Evolutionary conservation across 1,140 invertebrate species (phyloP).

Genomic region (Drosophila melanica): DNA sequence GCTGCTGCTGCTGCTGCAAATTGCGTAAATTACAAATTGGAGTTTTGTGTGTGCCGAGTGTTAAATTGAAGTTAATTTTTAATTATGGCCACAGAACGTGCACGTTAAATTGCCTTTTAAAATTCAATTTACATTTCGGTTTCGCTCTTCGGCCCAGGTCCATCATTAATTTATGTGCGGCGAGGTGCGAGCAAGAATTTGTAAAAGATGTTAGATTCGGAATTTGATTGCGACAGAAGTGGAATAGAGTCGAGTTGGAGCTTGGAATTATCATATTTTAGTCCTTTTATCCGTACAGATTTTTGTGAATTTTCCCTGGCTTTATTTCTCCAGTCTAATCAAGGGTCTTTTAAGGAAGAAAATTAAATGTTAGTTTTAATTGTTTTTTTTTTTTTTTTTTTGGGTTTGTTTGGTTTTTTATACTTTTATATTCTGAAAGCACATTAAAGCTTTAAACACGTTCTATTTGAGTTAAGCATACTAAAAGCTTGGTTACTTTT

Average conservation of each 20-base stretch:
- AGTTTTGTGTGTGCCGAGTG: conserved; percentile 62
- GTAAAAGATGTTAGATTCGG: not conserved
- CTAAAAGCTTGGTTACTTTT: too few relatives aligned
- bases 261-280: not conserved
- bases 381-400: not conserved
- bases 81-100: conserved; percentile 65
- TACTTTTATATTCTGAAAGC: not conserved
- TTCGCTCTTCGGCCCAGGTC: conserved; percentile 42
- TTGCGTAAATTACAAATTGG: conserved; percentile 65
- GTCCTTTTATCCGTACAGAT: too few relatives aligned
- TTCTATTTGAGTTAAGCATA: too few relatives aligned
- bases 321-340: too few relatives aligned
- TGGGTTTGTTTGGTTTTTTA: too few relatives aligned
- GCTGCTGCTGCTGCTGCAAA: conserved; percentile 5
- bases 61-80: conserved; percentile 82
- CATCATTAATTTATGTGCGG: conserved; percentile 55
- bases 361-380: too few relatives aligned
- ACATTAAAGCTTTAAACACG: not conserved
- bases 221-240: too few relatives aligned
- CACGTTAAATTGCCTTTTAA: conserved; percentile 80
- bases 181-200: conserved; percentile 23
- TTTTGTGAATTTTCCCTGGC: too few relatives aligned
- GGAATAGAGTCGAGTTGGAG: too few relatives aligned
- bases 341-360: too few relatives aligned
- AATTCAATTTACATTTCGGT: conserved; percentile 79